A percentile compares a stretch with the other conserved stretches of the same genome.
Conservation (phyloP, 2,113 vertebrate species). For the Grantiella picta region DNA sequence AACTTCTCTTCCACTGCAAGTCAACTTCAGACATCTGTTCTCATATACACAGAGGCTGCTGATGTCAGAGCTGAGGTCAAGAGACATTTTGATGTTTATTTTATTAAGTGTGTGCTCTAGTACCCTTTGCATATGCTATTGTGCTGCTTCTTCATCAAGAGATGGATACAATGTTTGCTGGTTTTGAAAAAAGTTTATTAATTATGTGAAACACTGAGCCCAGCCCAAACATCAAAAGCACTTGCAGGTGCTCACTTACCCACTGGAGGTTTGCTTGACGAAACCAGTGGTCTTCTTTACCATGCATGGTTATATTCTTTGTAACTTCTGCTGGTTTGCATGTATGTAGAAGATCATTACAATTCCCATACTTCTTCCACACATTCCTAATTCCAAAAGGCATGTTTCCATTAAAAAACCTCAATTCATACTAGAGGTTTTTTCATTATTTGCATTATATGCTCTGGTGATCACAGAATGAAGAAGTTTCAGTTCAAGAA, state of each 20-base stretch:
- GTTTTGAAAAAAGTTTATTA: constrained; percentile 2
- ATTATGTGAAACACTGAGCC: constrained; percentile 3
- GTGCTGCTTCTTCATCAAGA: not conserved
- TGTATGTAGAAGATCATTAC: not conserved
- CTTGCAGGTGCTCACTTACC: not conserved
- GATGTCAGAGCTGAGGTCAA: not conserved
- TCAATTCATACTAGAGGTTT: not conserved
- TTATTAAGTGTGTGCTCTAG: not conserved
- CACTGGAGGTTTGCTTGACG: not conserved
- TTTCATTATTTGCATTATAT: not conserved
- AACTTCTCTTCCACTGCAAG: not conserved
- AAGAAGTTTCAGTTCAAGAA: not conserved
- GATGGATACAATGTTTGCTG: not conserved
- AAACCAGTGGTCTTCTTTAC: not conserved
- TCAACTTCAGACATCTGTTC: not conserved
- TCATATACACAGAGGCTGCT: not conserved
- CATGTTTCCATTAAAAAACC: not conserved
- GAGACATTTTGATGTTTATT: not conserved
- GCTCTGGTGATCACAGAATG: not conserved
- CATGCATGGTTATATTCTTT: not conserved
- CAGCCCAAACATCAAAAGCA: constrained; percentile 41
- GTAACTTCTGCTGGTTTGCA: not conserved
- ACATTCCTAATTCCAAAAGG: not conserved
- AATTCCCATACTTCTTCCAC: not conserved
- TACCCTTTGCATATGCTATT: not conserved